Conservation (phyloP, 2,113 vertebrate species). For the Elephantulus edwardii region DNA sequence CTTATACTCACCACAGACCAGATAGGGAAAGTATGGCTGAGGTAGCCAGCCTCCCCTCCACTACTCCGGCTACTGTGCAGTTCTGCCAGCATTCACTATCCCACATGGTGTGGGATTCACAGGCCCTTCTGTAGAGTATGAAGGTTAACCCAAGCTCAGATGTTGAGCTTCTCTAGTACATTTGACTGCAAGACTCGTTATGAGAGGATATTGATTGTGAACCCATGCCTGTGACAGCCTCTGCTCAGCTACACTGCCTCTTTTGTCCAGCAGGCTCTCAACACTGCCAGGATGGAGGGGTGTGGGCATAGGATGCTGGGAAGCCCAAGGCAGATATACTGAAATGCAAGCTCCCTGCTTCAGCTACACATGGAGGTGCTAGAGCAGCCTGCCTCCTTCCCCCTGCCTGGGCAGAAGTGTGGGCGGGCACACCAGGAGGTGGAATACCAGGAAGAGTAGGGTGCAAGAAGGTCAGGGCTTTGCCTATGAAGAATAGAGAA, state of each 20-base stretch:
- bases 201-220: not conserved
- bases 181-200: not conserved
- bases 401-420: not conserved
- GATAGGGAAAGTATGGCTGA: not conserved
- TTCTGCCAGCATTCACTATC: not conserved
- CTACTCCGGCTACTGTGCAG: not conserved
- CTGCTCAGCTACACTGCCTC: not conserved
- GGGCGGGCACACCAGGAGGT: not conserved
- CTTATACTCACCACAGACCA: not conserved
- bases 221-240: not conserved
- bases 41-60: not conserved
- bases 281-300: not conserved
- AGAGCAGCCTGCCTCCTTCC: not conserved
- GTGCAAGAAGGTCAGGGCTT: not conserved
- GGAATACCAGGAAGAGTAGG: not conserved
- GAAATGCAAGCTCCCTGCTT: conserved; percentile 45
- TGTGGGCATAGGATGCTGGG: no score
- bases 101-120: not conserved
- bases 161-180: not conserved
- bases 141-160: not conserved
- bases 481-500: not conserved
- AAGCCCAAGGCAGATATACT: conserved; percentile 61
- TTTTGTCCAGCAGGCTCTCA: not conserved
- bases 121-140: not conserved
- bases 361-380: not conserved